A percentile compares a stretch with the other conserved stretches of the same genome.
These are phyloP conservation scores for Neomonachus schauinslandi DNA, from an alignment of 2,113 vertebrate genomes.

Conservation along the genomic window DNA sequence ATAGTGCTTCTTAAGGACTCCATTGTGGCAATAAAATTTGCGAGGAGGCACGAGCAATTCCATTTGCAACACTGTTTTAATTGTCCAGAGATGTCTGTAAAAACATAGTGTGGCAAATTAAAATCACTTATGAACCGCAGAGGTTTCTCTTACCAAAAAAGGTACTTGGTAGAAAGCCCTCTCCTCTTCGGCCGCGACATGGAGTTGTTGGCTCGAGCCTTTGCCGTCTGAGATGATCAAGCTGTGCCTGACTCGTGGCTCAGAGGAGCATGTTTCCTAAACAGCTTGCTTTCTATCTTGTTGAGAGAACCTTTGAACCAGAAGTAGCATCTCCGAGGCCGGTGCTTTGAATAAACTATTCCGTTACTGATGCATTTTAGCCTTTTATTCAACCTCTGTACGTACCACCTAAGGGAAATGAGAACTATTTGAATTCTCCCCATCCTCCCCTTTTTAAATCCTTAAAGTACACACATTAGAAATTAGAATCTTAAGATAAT, in stretches of 20 bases:
- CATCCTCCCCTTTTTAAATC: rapidly evolving
- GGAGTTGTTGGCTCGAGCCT: not conserved
- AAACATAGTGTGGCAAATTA: slow-evolving; percentile 55
- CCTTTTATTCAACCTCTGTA: not conserved
- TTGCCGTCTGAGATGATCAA: not conserved
- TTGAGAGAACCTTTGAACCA: not conserved
- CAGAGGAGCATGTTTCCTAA: not conserved
- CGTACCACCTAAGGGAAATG: not conserved
- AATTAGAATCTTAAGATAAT: not conserved
- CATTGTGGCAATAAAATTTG: slow-evolving; percentile 52
- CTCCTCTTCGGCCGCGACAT: not conserved
- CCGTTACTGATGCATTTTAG: not conserved
- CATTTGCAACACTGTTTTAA: slow-evolving; percentile 47
- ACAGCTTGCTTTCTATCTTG: not conserved
- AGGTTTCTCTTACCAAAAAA: not conserved
- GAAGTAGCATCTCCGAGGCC: not conserved
- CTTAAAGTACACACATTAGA: not conserved
- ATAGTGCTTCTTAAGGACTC: slow-evolving; percentile 56
- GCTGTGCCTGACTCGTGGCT: not conserved
- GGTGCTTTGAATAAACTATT: not conserved
- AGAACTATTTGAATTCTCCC: not conserved
- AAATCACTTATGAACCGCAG: not conserved
- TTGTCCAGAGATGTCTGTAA: slow-evolving; percentile 61
- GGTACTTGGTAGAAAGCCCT: not conserved
- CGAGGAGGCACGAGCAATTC: not conserved